Evolutionary conservation across 2,888 invertebrate genomes (phyloP).

Genomic region (Heliconius hortense): DNA sequence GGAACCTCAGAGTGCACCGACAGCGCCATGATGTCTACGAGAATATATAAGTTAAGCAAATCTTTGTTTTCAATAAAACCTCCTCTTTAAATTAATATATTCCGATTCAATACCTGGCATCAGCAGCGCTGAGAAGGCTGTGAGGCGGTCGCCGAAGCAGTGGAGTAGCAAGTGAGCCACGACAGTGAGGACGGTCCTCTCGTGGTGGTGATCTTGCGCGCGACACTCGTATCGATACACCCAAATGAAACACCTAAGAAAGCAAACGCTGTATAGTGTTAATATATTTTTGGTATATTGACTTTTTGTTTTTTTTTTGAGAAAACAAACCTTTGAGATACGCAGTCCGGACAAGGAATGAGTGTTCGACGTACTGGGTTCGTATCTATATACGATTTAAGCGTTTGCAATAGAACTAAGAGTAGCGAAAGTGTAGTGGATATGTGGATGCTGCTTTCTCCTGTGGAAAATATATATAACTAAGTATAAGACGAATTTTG

Average conservation of each 20-base stretch:
- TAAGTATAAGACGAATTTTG: neutral
- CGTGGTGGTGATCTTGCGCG: constrained; percentile 58
- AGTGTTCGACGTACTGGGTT: constrained; percentile 47
- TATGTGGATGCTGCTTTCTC: constrained; percentile 62
- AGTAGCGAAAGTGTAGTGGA: constrained; percentile 57
- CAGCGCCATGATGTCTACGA: constrained; percentile 62
- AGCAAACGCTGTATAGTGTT: neutral
- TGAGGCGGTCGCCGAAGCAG: constrained; percentile 56
- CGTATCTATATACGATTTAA: constrained; percentile 49
- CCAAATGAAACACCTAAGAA: constrained; percentile 67
- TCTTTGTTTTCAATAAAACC: neutral
- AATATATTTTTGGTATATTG: neutral
- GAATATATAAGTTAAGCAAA: neutral
- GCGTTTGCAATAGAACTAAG: constrained; percentile 58
- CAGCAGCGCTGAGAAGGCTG: constrained; percentile 51
- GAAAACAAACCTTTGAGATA: constrained; percentile 58
- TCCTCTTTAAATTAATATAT: neutral
- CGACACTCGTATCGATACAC: constrained; percentile 69
- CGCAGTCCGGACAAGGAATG: constrained; percentile 61
- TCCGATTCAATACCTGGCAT: constrained; percentile 59
- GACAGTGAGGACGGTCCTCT: constrained; percentile 61
- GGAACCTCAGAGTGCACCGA: constrained; percentile 68
- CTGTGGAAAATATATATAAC: constrained; percentile 46
- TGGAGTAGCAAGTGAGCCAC: constrained; percentile 53
- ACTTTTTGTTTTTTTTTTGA: neutral